These are phyloP conservation scores for Microcebus murinus DNA, from an alignment of 2,113 vertebrate species.

Conservation along the genomic window DNA sequence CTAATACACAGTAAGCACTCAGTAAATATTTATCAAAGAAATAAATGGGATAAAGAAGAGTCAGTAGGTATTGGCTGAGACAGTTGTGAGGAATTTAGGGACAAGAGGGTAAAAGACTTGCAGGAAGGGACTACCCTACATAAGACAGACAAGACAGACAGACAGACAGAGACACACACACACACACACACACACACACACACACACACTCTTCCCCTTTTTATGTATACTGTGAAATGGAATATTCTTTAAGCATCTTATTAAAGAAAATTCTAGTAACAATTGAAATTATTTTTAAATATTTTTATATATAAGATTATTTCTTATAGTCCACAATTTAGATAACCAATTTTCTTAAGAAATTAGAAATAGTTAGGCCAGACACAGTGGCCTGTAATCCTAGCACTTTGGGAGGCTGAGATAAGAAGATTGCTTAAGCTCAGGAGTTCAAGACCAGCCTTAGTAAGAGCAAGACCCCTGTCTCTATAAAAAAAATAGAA, in stretches of 20 bases:
- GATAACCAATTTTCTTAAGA: background rate
- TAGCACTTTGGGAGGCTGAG: too few relatives aligned
- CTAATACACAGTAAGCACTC: background rate
- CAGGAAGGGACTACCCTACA: background rate
- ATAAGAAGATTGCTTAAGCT: too few relatives aligned
- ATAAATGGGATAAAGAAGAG: background rate
- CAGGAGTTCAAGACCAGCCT: too few relatives aligned
- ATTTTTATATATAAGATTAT: background rate
- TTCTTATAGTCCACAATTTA: background rate
- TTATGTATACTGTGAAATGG: background rate
- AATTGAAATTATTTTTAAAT: background rate
- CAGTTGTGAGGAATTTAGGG: background rate
- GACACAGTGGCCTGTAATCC: too few relatives aligned
- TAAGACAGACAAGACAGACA: background rate
- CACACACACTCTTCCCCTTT: background rate
- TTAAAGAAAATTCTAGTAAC: background rate
- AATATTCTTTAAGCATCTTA: background rate
- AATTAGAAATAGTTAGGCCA: background rate
- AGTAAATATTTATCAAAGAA: slow-evolving; percentile 34
- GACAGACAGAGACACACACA: background rate
- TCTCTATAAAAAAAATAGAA: too few relatives aligned
- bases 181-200: background rate
- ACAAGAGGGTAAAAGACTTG: background rate
- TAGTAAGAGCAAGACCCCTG: too few relatives aligned
- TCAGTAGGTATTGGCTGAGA: background rate